Base-by-base conservation (phyloP, 2,113 vertebrate species). In the Polypterus bichir region DNA sequence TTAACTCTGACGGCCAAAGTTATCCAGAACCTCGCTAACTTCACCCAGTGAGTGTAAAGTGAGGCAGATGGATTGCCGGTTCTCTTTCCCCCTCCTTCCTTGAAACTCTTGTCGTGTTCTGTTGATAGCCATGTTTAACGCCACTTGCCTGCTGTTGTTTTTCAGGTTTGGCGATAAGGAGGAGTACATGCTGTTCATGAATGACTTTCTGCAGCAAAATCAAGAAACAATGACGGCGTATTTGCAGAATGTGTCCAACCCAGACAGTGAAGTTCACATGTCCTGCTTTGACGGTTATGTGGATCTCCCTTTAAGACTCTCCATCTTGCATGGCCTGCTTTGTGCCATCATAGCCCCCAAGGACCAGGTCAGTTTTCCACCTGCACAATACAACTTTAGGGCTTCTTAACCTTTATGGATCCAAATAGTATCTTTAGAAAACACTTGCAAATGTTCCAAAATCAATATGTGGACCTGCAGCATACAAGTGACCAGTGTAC, bases 181-280 rank as follows among this genome's bases (percentile, higher is more conserved):
- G 66, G 90, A 88, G 64, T 98, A 98, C 77, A 97, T 98, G 96
- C 71, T 81, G 59, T 98, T 98, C 65, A 96, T 98, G 96, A 97
- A 96, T 1, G 83, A 84, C 4, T 98, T 97, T 75, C 66, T 98
- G 76, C 75, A 92, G 78, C 81, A 77, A 49, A 80, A 91, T 66
- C 88, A 87, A 77, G 80, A 89, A 9, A 71, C 79, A 63, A 97
- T 98, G 94, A 70, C 73, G 0, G 11, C 5, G 2, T 94, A 97
- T 68, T 80, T 98, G 64, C 76, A 75, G 69, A 83, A 74, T 1
- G 88, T 94, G 60, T 90, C 96, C 48, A 71, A 65, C 62, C 77
- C 79, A 0, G 89, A 93, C 68, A 71, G 76, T 1, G 73, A 84
- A 2, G 65, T 81, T n/a, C 66, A 77, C 52, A 77, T 76, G 72